These are phyloP conservation scores for Blera fallax DNA, from an alignment of 2,888 invertebrate species.

Conservation along the genomic window DNA sequence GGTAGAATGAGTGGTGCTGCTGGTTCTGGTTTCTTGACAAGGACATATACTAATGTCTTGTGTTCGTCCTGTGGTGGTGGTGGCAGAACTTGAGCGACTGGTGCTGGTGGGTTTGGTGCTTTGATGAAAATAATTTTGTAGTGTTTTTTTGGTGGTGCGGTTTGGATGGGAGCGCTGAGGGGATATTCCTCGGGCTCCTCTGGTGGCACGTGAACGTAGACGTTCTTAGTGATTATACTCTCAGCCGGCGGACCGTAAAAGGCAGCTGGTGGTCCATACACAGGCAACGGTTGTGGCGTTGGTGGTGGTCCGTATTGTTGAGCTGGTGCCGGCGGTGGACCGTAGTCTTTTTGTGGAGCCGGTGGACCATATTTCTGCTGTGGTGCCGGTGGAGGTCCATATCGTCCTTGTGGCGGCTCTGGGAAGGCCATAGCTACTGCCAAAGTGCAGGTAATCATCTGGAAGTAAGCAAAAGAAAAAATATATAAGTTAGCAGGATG, in stretches of 20 bases:
- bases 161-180: slow-evolving; percentile 80
- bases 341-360: slow-evolving; percentile 79
- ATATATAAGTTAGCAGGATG: background rate
- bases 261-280: slow-evolving; percentile 79
- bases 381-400: slow-evolving; percentile 77
- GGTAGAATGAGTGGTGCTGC: slow-evolving; percentile 90
- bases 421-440: slow-evolving; percentile 81
- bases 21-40: slow-evolving; percentile 94
- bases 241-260: slow-evolving; percentile 80
- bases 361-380: slow-evolving; percentile 75
- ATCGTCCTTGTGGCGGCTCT: slow-evolving; percentile 80
- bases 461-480: slow-evolving; percentile 17
- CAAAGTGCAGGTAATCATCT: slow-evolving; percentile 79
- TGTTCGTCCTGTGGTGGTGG: slow-evolving; percentile 92
- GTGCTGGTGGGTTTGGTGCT: slow-evolving; percentile 83
- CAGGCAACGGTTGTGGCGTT: slow-evolving; percentile 77
- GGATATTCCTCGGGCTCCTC: slow-evolving; percentile 82
- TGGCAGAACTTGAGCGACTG: slow-evolving; percentile 82
- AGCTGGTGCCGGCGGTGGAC: slow-evolving; percentile 74
- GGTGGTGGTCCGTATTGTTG: slow-evolving; percentile 73
- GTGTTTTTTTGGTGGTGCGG: slow-evolving; percentile 83
- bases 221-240: slow-evolving; percentile 81
- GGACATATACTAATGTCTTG: slow-evolving; percentile 93
- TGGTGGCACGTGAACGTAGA: slow-evolving; percentile 84
- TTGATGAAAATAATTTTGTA: slow-evolving; percentile 85